phyloP scores from a whole-genome alignment of 2,888 invertebrate species.

The Hypsopygia costalis region DNA sequence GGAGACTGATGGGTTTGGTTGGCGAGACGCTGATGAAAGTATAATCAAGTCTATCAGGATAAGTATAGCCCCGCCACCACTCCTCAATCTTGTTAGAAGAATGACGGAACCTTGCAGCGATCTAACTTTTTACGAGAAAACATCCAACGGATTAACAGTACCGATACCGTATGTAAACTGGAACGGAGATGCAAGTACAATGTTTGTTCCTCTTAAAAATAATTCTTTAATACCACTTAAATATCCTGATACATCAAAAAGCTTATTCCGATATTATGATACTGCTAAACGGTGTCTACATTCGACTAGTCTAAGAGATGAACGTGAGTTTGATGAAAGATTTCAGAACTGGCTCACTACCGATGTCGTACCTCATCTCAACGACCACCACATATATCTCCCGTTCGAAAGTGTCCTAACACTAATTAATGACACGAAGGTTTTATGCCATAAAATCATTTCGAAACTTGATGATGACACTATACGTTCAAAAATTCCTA shows the following conservation, averaged over 20 bases:
- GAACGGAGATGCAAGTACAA: slow-evolving; percentile 66
- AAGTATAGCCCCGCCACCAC: slow-evolving; percentile 31
- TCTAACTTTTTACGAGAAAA: slow-evolving; percentile 51
- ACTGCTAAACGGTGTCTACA: slow-evolving; percentile 73
- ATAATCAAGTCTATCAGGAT: slow-evolving; percentile 40
- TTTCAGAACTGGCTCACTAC: slow-evolving; percentile 77
- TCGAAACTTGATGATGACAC: background rate
- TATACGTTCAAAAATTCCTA: slow-evolving; percentile 18
- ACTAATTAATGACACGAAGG: slow-evolving; percentile 38
- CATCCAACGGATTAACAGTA: slow-evolving; percentile 40
- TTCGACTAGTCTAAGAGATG: slow-evolving; percentile 43
- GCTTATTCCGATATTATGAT: slow-evolving; percentile 80
- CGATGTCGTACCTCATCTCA: slow-evolving; percentile 75
- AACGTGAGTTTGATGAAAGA: slow-evolving; percentile 67
- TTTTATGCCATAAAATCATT: slow-evolving; percentile 13
- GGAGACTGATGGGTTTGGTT: slow-evolving; percentile 80
- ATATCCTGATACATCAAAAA: slow-evolving; percentile 41
- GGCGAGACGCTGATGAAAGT: slow-evolving; percentile 58
- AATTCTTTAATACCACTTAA: slow-evolving; percentile 38
- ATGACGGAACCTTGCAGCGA: slow-evolving; percentile 40
- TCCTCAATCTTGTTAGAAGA: slow-evolving; percentile 21
- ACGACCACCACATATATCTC: slow-evolving; percentile 82
- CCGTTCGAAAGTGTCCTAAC: slow-evolving; percentile 73
- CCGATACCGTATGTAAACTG: slow-evolving; percentile 83
- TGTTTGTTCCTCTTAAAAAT: slow-evolving; percentile 82